Conservation (phyloP, 2,797 vertebrate genomes). For the Odontamblyopus lacepedii region DNA sequence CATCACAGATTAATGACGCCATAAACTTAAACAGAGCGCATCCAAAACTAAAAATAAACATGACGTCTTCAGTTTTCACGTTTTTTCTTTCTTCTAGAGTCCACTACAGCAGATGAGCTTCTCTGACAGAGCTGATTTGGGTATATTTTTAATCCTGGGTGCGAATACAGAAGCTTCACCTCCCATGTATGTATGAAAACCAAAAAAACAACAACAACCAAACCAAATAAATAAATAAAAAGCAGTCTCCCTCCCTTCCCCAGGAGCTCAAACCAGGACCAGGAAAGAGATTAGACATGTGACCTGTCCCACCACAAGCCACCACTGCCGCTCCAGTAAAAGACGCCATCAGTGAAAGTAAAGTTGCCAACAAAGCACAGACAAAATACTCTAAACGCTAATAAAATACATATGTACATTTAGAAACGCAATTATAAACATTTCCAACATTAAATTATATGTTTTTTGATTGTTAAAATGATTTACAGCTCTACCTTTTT, state of each 20-base stretch:
- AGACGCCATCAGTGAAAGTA: background rate
- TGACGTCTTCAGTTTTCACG: background rate
- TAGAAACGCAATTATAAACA: background rate
- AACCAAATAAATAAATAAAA: too few relatives aligned
- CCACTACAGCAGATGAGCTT: slow-evolving; percentile 15
- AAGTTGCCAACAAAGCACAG: background rate
- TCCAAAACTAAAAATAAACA: slow-evolving; percentile 1
- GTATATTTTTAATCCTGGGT: slow-evolving; percentile 22
- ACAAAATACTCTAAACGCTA: background rate
- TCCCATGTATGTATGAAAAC: slow-evolving; percentile 4
- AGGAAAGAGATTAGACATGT: slow-evolving; percentile 33
- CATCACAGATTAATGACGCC: background rate
- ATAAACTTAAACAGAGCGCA: slow-evolving; percentile 1
- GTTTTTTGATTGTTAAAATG: background rate
- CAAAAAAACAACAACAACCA: background rate
- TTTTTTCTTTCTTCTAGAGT: background rate
- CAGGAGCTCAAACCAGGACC: slow-evolving; percentile 15
- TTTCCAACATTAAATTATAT: too few relatives aligned
- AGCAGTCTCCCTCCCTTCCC: slow-evolving; percentile 25
- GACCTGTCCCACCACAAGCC: slow-evolving; percentile 9
- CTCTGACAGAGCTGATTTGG: slow-evolving; percentile 18
- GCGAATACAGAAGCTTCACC: slow-evolving; percentile 4
- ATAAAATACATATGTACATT: background rate
- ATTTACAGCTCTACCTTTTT: background rate
- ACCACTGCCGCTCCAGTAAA: slow-evolving; percentile 19